Evolutionary conservation across 2,113 vertebrate genomes (phyloP).

Genomic region (Trogon surrucura): DNA sequence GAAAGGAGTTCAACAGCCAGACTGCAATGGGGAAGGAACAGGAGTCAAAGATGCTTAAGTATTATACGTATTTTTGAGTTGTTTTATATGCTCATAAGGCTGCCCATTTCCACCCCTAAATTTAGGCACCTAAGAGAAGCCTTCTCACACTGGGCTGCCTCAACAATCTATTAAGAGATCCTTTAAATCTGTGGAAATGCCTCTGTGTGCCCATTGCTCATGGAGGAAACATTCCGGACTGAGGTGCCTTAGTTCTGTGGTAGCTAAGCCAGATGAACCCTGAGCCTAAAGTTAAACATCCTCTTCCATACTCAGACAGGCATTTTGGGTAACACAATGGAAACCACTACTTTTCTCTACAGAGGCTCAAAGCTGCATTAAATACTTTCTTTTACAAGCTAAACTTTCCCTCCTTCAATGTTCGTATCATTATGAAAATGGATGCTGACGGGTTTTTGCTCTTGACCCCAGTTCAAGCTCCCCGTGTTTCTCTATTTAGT

Average conservation of each 20-base stretch:
- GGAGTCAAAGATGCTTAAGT: not conserved
- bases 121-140: not conserved
- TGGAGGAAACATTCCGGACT: not conserved
- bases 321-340: not conserved
- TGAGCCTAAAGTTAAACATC: not conserved
- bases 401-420: not conserved
- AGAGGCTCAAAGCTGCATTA: not conserved
- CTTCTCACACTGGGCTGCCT: not conserved
- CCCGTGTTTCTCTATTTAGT: not conserved
- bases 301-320: not conserved
- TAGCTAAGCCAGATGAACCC: not conserved
- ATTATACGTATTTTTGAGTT: not conserved
- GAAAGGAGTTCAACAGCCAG: not conserved
- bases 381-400: not conserved
- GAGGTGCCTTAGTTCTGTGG: not conserved
- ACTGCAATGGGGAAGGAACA: not conserved
- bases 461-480: conserved; percentile 41
- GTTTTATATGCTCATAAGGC: not conserved
- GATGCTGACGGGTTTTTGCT: not conserved
- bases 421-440: conserved; percentile 10
- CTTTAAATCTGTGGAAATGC: not conserved
- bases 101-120: not conserved
- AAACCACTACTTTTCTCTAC: not conserved
- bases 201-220: not conserved
- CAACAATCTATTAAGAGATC: not conserved